Base-by-base conservation (phyloP, 2,888 invertebrate genomes). In the Mayetiola destructor region DNA sequence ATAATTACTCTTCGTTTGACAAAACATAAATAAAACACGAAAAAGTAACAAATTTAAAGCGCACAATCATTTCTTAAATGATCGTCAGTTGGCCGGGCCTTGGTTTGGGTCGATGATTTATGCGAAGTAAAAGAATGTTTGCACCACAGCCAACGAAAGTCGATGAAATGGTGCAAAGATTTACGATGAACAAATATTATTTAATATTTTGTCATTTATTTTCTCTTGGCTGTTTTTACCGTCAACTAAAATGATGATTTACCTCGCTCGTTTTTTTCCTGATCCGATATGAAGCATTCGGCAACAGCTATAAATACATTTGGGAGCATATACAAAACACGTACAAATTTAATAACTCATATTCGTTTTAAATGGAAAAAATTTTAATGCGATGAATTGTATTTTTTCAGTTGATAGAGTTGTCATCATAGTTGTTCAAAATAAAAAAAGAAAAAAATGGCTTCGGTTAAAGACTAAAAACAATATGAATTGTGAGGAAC, bases 151-250 rank as follows among this genome's bases (percentile, higher is more conserved):
- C 18, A 42, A 42, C 42, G 48, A 48, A 48, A 36, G 36, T 27
- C n/a, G 16, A 27, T 27, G 27, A 48, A n/a, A n/a, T 48, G 27
- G 23, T 42, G 1, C 20, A 5, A 39, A 48, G 48, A 48, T 48
- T 48, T 48, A 48, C 48, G 48, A 48, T 27, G 48, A 16, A 27
- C 27, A 48, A 27, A 27, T 48, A 48, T 48, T 48, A 48, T 48
- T 48, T 48, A 48, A 48, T 48, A 48, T 48, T 48, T 48, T 27
- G 27, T n/a, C 48, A 48, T 48, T 48, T 48, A 48, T 48, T 27
- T 27, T 40, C 4, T 23, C 23, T 8, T 6, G n/a, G 3, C 2
- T 48, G 21, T 40, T n/a, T 48, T 16, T n/a, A n/a, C n/a, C n/a
- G n/a, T n/a, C n/a, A n/a, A n/a, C n/a, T n/a, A n/a, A n/a, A n/a